phyloP scores from a whole-genome alignment of 1,140 invertebrate genomes.

The Hylaeus volcanicus region DNA sequence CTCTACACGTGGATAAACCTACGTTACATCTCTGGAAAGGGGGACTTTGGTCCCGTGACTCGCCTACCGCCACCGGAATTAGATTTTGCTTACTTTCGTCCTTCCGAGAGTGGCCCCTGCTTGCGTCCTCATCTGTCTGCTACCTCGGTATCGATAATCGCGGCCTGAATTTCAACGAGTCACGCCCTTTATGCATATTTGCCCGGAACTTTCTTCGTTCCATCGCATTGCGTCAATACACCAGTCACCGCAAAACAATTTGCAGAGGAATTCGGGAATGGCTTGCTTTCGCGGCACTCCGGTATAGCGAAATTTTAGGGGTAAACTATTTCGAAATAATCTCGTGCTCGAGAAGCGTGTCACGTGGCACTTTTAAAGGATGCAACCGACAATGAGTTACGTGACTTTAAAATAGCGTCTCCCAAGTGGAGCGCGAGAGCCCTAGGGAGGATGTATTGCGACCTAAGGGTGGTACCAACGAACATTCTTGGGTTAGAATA shows the following conservation, averaged over 20 bases:
- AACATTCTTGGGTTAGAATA: too few species aligned
- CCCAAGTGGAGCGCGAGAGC: too few species aligned
- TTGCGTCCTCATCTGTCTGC: slow-evolving; percentile 23
- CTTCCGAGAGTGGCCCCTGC: slow-evolving; percentile 20
- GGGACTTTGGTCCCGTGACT: slow-evolving; percentile 40
- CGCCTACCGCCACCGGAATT: slow-evolving; percentile 52
- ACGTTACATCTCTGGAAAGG: slow-evolving; percentile 45
- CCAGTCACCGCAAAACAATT: slow-evolving; percentile 36
- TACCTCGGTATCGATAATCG: slow-evolving; percentile 40
- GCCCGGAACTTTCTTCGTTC: slow-evolving; percentile 22
- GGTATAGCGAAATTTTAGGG: neutral
- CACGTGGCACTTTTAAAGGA: slow-evolving; percentile 7
- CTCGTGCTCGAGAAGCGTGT: neutral
- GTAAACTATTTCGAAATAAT: slow-evolving; percentile 38
- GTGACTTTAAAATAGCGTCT: too few species aligned
- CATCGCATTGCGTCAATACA: neutral
- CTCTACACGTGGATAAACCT: slow-evolving; percentile 56
- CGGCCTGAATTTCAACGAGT: slow-evolving; percentile 46
- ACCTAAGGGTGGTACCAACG: too few species aligned
- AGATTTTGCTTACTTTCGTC: slow-evolving; percentile 52
- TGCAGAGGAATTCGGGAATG: slow-evolving; percentile 33
- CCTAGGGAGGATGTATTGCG: too few species aligned
- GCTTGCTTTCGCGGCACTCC: slow-evolving; percentile 4
- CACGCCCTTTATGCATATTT: slow-evolving; percentile 41
- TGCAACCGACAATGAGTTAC: neutral